A percentile compares a stretch with the other conserved stretches of the same genome.
phyloP scores from a whole-genome alignment of 2,888 invertebrate species.

The Orthosia cruda region DNA sequence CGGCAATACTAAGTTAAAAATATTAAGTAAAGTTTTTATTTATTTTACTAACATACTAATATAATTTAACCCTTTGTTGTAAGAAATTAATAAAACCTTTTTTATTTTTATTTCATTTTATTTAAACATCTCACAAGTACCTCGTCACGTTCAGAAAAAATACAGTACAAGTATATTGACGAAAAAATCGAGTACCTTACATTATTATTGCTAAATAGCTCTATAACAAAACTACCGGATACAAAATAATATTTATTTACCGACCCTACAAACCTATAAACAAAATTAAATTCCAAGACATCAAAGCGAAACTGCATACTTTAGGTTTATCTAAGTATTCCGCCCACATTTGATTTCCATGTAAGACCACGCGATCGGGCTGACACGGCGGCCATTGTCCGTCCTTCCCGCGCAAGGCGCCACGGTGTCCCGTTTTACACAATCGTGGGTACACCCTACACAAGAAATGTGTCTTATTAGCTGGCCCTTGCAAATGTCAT shows the following conservation, averaged over 20 bases:
- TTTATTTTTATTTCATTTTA: no score
- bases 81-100: no score
- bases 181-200: background rate
- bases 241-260: conserved; percentile 13
- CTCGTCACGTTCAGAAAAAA: background rate
- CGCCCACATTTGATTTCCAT: conserved; percentile 69
- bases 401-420: conserved; percentile 82
- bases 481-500: conserved; percentile 81
- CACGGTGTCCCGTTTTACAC: conserved; percentile 78
- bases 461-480: conserved; percentile 87
- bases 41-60: no score
- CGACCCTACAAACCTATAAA: conserved; percentile 21
- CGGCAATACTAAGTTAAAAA: no score
- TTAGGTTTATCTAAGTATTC: conserved; percentile 29
- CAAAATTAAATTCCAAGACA: conserved; percentile 38
- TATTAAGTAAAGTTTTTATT: no score
- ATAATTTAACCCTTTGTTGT: no score
- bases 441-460: conserved; percentile 80
- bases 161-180: background rate
- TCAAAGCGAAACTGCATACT: conserved; percentile 17
- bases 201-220: background rate
- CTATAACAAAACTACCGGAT: conserved; percentile 18
- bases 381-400: conserved; percentile 83
- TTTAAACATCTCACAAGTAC: background rate
- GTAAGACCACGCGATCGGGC: conserved; percentile 69